These are phyloP conservation scores for Stichodactyla helianthus DNA, from an alignment of 64 coral and sea anemone species.

Conservation along the genomic window DNA sequence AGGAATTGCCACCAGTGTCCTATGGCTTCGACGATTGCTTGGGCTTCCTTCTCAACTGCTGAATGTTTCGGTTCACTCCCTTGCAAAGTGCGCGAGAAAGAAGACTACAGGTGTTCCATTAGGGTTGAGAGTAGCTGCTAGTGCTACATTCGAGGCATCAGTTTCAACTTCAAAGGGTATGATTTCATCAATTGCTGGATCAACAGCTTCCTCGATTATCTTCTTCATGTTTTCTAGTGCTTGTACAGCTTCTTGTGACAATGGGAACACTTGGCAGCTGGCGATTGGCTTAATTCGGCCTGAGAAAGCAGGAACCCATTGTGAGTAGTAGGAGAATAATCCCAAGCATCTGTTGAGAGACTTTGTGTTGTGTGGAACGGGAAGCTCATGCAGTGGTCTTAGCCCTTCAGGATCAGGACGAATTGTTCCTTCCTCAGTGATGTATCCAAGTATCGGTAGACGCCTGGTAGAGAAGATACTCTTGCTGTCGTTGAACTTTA, in stretches of 20 bases:
- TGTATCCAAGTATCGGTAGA: slow-evolving; percentile 57
- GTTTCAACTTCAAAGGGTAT: no score
- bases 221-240: slow-evolving; percentile 52
- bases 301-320: slow-evolving; percentile 59
- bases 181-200: slow-evolving; percentile 46
- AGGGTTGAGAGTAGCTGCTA: slow-evolving; percentile 63
- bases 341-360: no score
- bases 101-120: slow-evolving; percentile 47
- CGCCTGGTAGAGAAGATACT: slow-evolving; percentile 70
- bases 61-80: no score
- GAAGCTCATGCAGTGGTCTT: slow-evolving; percentile 28
- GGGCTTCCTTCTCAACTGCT: no score
- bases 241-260: slow-evolving; percentile 22
- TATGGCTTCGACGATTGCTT: no score
- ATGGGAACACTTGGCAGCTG: slow-evolving; percentile 28
- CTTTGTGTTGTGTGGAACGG: slow-evolving; percentile 19
- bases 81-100: no score
- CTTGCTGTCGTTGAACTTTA: background rate
- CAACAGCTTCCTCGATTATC: slow-evolving; percentile 30
- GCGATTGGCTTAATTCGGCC: slow-evolving; percentile 53
- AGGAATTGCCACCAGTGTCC: no score
- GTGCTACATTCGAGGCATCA: slow-evolving; percentile 65
- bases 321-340: no score
- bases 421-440: slow-evolving; percentile 48
- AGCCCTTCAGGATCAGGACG: slow-evolving; percentile 49